These are phyloP conservation scores for Prunella himalayana DNA, from an alignment of 2,113 vertebrate species.

Conservation along the genomic window DNA sequence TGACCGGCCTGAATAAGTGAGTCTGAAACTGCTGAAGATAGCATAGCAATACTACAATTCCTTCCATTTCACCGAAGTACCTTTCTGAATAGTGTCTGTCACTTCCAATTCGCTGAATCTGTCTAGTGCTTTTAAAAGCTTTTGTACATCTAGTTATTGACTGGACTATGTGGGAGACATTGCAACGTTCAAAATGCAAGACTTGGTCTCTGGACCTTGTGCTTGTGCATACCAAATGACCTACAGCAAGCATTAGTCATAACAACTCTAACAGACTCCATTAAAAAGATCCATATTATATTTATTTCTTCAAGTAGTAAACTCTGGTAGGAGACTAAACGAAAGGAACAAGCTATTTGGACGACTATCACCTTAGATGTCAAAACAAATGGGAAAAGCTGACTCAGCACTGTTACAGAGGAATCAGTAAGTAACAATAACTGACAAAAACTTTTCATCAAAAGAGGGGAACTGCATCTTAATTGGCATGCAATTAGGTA, in stretches of 20 bases:
- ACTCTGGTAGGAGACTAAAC: background rate
- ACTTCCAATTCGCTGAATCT: background rate
- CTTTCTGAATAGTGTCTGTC: background rate
- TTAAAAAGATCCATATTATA: background rate
- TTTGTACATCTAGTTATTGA: background rate
- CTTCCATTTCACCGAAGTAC: background rate
- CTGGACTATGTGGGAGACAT: background rate
- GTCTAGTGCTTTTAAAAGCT: background rate
- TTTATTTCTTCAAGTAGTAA: background rate
- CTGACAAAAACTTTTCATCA: background rate
- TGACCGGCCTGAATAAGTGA: background rate
- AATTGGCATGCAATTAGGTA: background rate
- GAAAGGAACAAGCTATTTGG: background rate
- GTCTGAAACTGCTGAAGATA: background rate
- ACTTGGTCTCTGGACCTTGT: background rate
- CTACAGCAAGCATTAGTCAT: background rate
- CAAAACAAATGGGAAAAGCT: background rate
- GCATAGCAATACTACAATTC: background rate
- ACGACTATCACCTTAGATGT: background rate
- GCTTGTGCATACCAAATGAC: background rate
- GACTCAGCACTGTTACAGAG: background rate
- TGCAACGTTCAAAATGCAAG: background rate
- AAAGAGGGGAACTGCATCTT: background rate
- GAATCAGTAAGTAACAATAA: background rate
- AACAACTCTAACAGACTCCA: background rate